A percentile compares a stretch with the other conserved stretches of the same genome.
phyloP scores from a whole-genome alignment of 2,113 vertebrate species.

The Euleptes europaea region DNA sequence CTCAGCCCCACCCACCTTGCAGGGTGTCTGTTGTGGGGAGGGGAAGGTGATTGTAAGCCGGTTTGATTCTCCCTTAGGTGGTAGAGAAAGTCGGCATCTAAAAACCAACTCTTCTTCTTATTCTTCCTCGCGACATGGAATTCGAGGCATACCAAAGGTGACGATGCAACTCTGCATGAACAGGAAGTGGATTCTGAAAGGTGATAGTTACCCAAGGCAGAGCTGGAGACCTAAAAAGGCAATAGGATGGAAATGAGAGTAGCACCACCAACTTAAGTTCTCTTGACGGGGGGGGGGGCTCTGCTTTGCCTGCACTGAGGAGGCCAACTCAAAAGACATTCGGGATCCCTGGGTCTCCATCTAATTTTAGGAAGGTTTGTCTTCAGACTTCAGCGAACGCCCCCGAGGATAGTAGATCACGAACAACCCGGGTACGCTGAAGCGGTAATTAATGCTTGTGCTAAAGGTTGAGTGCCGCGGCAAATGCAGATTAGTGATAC shows the following conservation, averaged over 20 bases:
- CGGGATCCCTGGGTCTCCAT: not conserved
- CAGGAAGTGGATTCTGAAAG: not conserved
- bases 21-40: no score
- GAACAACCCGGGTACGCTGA: slow-evolving; percentile 50
- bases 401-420: slow-evolving; percentile 20
- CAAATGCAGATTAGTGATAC: not conserved
- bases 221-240: not conserved
- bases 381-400: slow-evolving; percentile 30
- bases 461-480: slow-evolving; percentile 33
- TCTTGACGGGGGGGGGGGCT: no score
- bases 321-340: not conserved
- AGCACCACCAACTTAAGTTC: not conserved
- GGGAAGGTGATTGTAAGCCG: no score
- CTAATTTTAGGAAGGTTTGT: slow-evolving; percentile 19
- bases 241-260: not conserved
- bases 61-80: no score
- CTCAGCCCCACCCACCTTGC: no score
- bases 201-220: not conserved
- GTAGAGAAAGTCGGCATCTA: no score
- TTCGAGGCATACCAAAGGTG: not conserved
- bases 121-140: no score
- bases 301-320: not conserved
- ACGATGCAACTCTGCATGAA: not conserved
- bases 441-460: slow-evolving; percentile 41
- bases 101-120: no score